A percentile compares a stretch with the other conserved stretches of the same genome.
Conservation (phyloP, 2,888 invertebrate genomes). For the Temnothorax ravouxi region DNA sequence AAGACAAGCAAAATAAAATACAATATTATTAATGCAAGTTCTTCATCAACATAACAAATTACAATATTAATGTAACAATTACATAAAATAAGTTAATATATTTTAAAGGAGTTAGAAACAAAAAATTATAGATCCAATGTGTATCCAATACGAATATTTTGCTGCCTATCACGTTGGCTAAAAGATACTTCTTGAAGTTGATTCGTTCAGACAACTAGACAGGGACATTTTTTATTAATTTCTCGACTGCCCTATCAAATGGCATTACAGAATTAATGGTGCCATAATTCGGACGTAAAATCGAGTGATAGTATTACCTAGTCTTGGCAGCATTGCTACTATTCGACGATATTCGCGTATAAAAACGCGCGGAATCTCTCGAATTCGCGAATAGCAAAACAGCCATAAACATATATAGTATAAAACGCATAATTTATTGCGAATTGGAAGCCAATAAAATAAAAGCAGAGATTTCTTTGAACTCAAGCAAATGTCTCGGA, state of each 20-base stretch:
- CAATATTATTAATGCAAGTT: not conserved
- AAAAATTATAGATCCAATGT: not conserved
- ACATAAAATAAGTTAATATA: not conserved
- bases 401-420: not conserved
- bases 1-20: not conserved
- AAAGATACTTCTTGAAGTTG: not conserved
- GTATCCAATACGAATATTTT: not conserved
- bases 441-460: slow-evolving; percentile 27
- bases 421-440: slow-evolving; percentile 26
- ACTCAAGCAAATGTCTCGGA: not conserved
- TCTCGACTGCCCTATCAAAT: not conserved
- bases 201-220: slow-evolving; percentile 3
- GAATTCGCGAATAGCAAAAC: slow-evolving; percentile 26
- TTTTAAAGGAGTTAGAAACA: not conserved
- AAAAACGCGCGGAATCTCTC: slow-evolving; percentile 16
- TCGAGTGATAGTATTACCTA: slow-evolving; percentile 40
- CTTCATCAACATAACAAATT: not conserved
- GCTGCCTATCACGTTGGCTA: not conserved
- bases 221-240: slow-evolving; percentile 26
- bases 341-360: slow-evolving; percentile 24
- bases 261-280: slow-evolving; percentile 33
- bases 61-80: not conserved
- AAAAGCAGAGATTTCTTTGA: slow-evolving; percentile 24
- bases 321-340: slow-evolving; percentile 34
- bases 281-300: slow-evolving; percentile 41